phyloP scores from a whole-genome alignment of 92 coral and sea anemone species.

The Anthopleura xanthogrammica region DNA sequence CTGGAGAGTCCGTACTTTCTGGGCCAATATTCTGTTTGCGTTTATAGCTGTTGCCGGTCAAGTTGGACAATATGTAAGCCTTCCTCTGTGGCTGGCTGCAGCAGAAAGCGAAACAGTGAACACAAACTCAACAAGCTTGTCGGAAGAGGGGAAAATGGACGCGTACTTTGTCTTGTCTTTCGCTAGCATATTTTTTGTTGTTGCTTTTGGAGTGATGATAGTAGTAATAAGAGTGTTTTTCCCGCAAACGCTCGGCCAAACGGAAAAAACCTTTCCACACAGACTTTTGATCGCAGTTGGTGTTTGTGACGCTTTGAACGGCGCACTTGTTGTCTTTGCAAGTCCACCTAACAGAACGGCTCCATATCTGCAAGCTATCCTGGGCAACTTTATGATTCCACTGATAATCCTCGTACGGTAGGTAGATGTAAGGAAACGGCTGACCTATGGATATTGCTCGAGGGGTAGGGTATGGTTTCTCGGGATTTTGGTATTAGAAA shows the following conservation, averaged over 20 bases:
- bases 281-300: constrained; percentile 62
- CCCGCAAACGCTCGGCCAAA: constrained; percentile 55
- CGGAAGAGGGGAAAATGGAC: constrained; percentile 42
- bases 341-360: constrained; percentile 76
- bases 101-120: constrained; percentile 21
- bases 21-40: constrained; percentile 69
- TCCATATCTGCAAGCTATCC: constrained; percentile 87
- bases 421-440: constrained; percentile 3
- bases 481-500: too few species aligned
- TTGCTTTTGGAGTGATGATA: constrained; percentile 63
- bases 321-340: constrained; percentile 73
- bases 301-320: constrained; percentile 72
- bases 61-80: constrained; percentile 63
- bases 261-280: constrained; percentile 68
- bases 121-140: not conserved
- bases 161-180: constrained; percentile 74
- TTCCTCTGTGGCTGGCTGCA: constrained; percentile 87
- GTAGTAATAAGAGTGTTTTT: constrained; percentile 33
- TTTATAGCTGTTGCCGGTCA: constrained; percentile 58
- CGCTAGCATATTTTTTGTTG: constrained; percentile 60
- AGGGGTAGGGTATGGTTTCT: too few species aligned
- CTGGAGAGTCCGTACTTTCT: constrained; percentile 35
- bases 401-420: constrained; percentile 67
- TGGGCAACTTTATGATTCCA: constrained; percentile 80
- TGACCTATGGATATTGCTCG: too few species aligned